Base-by-base conservation (phyloP, 2,888 invertebrate genomes). In the Neoascia interrupta region DNA sequence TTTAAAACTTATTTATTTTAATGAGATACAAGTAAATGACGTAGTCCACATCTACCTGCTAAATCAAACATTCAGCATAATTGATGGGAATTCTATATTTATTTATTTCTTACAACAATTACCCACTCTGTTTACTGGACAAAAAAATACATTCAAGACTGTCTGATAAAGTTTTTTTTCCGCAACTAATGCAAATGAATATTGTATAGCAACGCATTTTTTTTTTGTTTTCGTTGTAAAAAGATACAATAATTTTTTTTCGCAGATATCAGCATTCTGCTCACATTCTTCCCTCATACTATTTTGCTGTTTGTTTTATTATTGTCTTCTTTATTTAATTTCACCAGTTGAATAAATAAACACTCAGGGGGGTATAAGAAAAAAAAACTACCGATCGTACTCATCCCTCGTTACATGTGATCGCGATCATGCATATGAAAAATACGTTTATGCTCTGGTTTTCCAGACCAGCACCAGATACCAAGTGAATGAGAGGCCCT, bases 331-430 rank as follows among this genome's bases (percentile, higher is more conserved):
- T 64, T 47, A 64, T 76, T 70, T 58, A 76, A 28, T 34, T 70
- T 60, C 58, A 47, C 64, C 76, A 76, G 45, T 76, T 70, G 72
- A 72, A 70, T 70, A 64, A 70, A 70, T 75, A 69, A 75, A 56
- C 49, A 39, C 41, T 26, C 31, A 6, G 31, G 3, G 8, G 8
- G 31, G 8, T 8, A 31, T n/a, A 31, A n/a, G 31, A 31, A 31
- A 16, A 23, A 51, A 49, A 56, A 56, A 37, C 5, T 56, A 53
- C 16, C 23, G 18, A 23, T 1, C 26, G 19, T 21, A 63, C 53
- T 47, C 76, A 72, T 72, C 76, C 72, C 64, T 53, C 54, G 53
- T 54, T 60, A 39, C 47, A 63, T 53, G 37, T 23, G 61, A 68
- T 64, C 58, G 64, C 64, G 58, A 72, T 70, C 72, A 76, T 64